Evolutionary conservation across 2,888 invertebrate species (phyloP).

Genomic region (Synergus laeviventris): DNA sequence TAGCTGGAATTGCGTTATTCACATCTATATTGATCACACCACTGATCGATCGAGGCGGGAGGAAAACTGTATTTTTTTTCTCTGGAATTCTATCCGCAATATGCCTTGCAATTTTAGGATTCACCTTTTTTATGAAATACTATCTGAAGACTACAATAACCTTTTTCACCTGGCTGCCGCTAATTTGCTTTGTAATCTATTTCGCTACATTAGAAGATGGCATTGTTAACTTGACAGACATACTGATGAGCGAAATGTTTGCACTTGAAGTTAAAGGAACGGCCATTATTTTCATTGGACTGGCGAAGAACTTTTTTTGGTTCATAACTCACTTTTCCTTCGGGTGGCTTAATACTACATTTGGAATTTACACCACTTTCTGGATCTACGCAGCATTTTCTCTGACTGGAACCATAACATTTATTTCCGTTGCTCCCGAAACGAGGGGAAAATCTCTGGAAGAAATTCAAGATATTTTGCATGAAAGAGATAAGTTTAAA

Average conservation of each 20-base stretch:
- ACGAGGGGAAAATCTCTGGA: background rate
- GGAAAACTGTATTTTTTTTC: conserved; percentile 4
- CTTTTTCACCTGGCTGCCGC: background rate
- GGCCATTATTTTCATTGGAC: background rate
- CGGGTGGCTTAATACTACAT: background rate
- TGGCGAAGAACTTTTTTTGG: background rate
- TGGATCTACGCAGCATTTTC: background rate
- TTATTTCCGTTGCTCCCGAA: background rate
- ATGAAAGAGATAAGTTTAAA: background rate
- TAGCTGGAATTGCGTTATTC: background rate
- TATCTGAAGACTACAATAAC: background rate
- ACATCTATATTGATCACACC: background rate
- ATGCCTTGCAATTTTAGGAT: background rate
- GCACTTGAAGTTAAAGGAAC: background rate
- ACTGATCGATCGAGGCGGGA: background rate
- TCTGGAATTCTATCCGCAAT: background rate
- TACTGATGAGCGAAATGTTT: conserved; percentile 2
- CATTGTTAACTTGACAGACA: conserved; percentile 2
- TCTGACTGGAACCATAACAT: background rate
- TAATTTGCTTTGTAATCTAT: background rate
- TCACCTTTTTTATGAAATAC: background rate
- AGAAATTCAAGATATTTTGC: conserved; percentile 1
- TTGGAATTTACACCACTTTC: background rate
- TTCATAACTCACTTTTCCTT: background rate
- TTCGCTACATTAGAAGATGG: background rate